These are phyloP conservation scores for Fissipunctia ypsillon DNA, from an alignment of 2,888 invertebrate species.

Conservation along the genomic window DNA sequence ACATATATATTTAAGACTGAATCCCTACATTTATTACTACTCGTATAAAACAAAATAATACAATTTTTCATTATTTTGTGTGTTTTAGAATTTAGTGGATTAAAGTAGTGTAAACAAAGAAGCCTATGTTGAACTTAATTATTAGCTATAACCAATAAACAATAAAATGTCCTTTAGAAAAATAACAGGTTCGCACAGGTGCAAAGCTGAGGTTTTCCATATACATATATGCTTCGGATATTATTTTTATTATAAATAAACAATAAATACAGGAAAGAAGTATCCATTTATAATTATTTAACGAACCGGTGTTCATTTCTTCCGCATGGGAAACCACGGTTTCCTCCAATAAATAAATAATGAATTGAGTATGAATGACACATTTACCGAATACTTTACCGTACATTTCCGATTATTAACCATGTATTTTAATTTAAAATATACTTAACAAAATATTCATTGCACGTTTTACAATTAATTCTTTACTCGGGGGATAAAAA, in stretches of 20 bases:
- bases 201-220: neutral
- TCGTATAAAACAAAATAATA: no score
- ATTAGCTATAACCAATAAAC: neutral
- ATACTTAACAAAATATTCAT: conserved; percentile 4
- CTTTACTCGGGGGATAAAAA: neutral
- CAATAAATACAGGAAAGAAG: conserved; percentile 18
- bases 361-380: conserved; percentile 6
- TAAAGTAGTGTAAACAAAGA: neutral
- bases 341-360: conserved; percentile 34
- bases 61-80: no score
- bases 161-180: neutral
- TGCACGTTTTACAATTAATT: neutral
- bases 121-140: neutral
- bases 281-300: conserved; percentile 4
- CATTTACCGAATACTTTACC: conserved; percentile 16
- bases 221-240: neutral
- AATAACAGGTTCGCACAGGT: neutral
- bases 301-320: conserved; percentile 12
- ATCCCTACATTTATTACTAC: no score
- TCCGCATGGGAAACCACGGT: conserved; percentile 33
- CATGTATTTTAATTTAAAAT: conserved; percentile 11
- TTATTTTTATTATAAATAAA: conserved; percentile 27
- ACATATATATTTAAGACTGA: neutral
- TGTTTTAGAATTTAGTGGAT: no score
- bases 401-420: conserved; percentile 18